Evolutionary conservation across 2,113 vertebrate species (phyloP).

Genomic region (Typhlomys cinereus): DNA sequence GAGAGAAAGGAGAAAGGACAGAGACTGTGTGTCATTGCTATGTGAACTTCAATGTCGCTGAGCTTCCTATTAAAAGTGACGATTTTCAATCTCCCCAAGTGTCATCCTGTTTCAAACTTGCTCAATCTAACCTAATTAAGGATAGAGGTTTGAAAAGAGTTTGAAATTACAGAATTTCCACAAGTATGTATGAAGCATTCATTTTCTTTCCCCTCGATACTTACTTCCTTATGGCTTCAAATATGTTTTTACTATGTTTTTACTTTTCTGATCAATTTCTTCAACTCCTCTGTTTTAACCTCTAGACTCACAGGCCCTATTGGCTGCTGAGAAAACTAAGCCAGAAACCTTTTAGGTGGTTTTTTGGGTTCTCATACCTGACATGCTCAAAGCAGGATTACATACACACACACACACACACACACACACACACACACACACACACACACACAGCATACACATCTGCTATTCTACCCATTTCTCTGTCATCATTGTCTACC

Average conservation of each 20-base stretch:
- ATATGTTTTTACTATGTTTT: too few species aligned
- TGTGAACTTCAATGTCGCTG: conserved; percentile 10
- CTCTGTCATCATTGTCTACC: neutral
- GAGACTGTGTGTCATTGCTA: neutral
- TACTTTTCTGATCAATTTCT: neutral
- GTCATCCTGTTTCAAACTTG: neutral
- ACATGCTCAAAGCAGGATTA: neutral
- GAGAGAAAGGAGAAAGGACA: too few species aligned
- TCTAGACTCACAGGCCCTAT: neutral
- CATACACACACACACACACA: neutral
- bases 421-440: neutral
- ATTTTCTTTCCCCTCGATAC: neutral
- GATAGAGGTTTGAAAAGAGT: neutral
- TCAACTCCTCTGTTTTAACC: neutral
- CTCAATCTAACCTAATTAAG: neutral
- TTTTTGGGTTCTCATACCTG: neutral
- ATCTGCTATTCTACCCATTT: neutral
- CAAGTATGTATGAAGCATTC: neutral
- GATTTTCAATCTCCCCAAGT: neutral
- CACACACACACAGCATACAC: neutral
- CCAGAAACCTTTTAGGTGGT: neutral
- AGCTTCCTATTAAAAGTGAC: neutral
- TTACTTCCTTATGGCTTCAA: neutral
- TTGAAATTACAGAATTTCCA: neutral
- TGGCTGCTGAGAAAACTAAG: neutral